Percentiles rank a stretch among this genome's conserved stretches.
phyloP scores from a whole-genome alignment of 1,140 invertebrate genomes.

The Drosophila arizonae region DNA sequence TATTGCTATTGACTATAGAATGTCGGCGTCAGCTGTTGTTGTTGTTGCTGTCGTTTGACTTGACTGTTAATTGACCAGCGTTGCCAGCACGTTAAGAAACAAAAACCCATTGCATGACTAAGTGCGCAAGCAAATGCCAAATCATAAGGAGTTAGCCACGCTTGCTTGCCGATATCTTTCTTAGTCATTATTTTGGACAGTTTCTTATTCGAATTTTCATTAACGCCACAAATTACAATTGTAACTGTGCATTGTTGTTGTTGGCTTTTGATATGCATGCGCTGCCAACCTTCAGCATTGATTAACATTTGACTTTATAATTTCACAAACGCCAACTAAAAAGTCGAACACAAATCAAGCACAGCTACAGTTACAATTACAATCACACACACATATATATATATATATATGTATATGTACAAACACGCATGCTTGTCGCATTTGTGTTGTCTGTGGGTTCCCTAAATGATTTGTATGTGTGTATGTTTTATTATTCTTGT shows the following conservation, averaged over 20 bases:
- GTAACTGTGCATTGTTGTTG: conserved; percentile 63
- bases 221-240: conserved; percentile 34
- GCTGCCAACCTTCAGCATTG: conserved; percentile 74
- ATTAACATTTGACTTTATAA: conserved; percentile 81
- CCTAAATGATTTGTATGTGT: conserved; percentile 43
- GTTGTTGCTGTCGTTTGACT: conserved; percentile 23
- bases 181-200: conserved; percentile 22
- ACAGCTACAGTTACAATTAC: conserved; percentile 31
- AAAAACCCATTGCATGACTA: conserved; percentile 26
- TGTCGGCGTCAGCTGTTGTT: conserved; percentile 26
- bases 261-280: conserved; percentile 53
- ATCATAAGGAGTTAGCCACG: conserved; percentile 30
- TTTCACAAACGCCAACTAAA: conserved; percentile 71
- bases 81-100: conserved; percentile 24
- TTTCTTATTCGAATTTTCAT: conserved; percentile 40
- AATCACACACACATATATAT: neutral
- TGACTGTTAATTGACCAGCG: conserved; percentile 21
- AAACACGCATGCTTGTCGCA: neutral
- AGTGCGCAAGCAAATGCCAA: conserved; percentile 17
- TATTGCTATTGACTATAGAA: conserved; percentile 7
- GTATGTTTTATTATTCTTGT: conserved; percentile 35
- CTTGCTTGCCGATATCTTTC: neutral
- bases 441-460: conserved; percentile 22
- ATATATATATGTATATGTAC: neutral
- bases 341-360: conserved; percentile 58